Evolutionary conservation across 1,140 invertebrate species (phyloP).

Genomic region (Heliconius himera): DNA sequence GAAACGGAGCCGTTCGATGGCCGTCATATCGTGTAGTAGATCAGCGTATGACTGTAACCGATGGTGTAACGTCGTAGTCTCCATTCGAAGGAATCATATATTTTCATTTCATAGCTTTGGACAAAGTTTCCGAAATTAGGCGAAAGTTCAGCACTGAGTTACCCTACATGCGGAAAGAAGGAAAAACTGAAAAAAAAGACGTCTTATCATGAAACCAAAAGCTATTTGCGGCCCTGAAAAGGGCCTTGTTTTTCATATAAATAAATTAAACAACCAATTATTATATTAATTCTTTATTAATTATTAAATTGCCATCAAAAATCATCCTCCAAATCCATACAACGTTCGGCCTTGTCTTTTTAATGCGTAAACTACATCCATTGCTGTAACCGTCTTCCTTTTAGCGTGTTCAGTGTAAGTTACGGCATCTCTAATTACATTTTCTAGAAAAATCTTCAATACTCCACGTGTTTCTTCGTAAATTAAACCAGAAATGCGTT

Average conservation of each 20-base stretch:
- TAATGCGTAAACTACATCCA: constrained; percentile 93
- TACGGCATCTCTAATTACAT: constrained; percentile 91
- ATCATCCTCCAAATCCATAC: constrained; percentile 85
- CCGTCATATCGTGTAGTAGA: too few species aligned
- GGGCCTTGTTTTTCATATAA: constrained; percentile 27
- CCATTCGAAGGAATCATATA: too few species aligned
- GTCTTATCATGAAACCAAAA: constrained; percentile 29
- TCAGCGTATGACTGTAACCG: too few species aligned
- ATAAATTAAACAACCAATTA: constrained; percentile 26
- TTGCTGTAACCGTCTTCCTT: constrained; percentile 91
- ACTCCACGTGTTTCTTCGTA: constrained; percentile 65
- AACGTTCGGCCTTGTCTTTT: constrained; percentile 90
- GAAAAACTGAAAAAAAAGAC: not conserved
- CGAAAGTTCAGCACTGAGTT: too few species aligned
- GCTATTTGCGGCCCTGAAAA: constrained; percentile 33
- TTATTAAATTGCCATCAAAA: constrained; percentile 11
- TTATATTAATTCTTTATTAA: constrained; percentile 11
- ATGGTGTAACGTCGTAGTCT: too few species aligned
- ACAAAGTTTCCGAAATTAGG: too few species aligned
- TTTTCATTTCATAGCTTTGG: too few species aligned
- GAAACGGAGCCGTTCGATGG: too few species aligned
- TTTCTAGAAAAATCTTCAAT: constrained; percentile 92
- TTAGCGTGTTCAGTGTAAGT: constrained; percentile 84
- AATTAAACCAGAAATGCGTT: constrained; percentile 81
- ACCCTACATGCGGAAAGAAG: not conserved